A percentile compares a stretch with the other conserved stretches of the same genome.
Conservation (phyloP, 1,140 invertebrate genomes). For the Pentalonia nigronervosa region DNA sequence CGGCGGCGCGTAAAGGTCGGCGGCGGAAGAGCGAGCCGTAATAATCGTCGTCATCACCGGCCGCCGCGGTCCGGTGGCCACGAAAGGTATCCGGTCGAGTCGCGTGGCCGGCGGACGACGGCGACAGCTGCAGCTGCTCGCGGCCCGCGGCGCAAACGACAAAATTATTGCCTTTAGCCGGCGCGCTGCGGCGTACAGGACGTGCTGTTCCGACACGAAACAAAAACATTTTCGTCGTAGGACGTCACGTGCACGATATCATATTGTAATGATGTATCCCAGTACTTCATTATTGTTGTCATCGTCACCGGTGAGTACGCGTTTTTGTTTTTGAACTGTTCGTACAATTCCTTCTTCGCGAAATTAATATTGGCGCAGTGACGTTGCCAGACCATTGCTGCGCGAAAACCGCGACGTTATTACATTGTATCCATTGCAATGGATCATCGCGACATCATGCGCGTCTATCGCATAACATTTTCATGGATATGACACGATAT, state of each 20-base stretch:
- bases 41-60: too few species aligned
- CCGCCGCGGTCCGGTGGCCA: slow-evolving; percentile 45
- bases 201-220: neutral
- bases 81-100: slow-evolving; percentile 50
- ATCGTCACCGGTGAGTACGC: neutral
- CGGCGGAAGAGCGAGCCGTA: slow-evolving; percentile 27
- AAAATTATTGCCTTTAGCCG: neutral
- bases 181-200: too few species aligned
- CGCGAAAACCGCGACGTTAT: too few species aligned
- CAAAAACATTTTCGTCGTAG: neutral
- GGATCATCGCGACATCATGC: neutral
- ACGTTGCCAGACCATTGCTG: too few species aligned
- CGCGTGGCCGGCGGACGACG: slow-evolving; percentile 26
- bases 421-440: neutral
- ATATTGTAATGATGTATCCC: neutral
- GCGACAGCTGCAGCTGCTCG: slow-evolving; percentile 6
- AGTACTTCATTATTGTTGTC: neutral
- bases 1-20: slow-evolving; percentile 16
- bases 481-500: neutral
- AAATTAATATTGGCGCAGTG: too few species aligned
- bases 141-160: neutral
- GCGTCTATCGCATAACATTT: neutral
- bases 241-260: neutral
- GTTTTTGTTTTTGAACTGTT: neutral
- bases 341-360: too few species aligned